Evolutionary conservation across 2,113 vertebrate genomes (phyloP).

Genomic region (Psophia crepitans): DNA sequence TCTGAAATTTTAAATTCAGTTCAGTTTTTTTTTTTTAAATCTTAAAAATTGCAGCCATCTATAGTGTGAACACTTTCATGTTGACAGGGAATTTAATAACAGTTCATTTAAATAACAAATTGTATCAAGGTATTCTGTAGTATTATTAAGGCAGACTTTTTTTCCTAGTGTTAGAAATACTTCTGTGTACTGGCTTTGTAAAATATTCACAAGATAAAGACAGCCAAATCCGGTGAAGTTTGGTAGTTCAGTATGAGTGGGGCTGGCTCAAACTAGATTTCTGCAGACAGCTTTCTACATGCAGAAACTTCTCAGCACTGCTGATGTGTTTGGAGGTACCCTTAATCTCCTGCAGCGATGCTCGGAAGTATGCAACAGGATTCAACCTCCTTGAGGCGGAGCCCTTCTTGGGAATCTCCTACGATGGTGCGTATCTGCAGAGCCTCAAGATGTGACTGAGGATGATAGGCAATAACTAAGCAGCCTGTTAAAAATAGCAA

Average conservation of each 20-base stretch:
- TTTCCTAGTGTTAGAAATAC: not conserved
- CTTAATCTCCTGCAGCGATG: not conserved
- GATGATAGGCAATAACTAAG: not conserved
- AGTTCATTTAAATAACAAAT: not conserved
- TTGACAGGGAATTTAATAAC: not conserved
- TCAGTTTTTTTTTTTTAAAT: not conserved
- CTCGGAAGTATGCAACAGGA: not conserved
- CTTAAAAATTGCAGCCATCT: not conserved
- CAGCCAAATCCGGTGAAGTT: not conserved
- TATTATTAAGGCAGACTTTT: not conserved
- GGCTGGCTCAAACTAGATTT: not conserved
- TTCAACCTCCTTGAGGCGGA: not conserved
- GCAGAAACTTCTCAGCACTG: not conserved
- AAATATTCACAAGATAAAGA: not conserved
- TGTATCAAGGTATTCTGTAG: not conserved
- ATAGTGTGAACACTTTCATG: not conserved
- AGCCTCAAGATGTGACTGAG: not conserved
- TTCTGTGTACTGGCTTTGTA: not conserved
- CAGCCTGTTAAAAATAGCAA: constrained; percentile 47
- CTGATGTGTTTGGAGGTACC: not conserved
- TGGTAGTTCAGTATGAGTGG: rapidly evolving
- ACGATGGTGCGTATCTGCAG: not conserved
- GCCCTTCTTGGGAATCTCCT: not conserved
- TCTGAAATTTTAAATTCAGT: not conserved
- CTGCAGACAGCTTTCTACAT: not conserved